Base-by-base conservation (phyloP, 2,113 vertebrate genomes). In the Etheostoma spectabile region DNA sequence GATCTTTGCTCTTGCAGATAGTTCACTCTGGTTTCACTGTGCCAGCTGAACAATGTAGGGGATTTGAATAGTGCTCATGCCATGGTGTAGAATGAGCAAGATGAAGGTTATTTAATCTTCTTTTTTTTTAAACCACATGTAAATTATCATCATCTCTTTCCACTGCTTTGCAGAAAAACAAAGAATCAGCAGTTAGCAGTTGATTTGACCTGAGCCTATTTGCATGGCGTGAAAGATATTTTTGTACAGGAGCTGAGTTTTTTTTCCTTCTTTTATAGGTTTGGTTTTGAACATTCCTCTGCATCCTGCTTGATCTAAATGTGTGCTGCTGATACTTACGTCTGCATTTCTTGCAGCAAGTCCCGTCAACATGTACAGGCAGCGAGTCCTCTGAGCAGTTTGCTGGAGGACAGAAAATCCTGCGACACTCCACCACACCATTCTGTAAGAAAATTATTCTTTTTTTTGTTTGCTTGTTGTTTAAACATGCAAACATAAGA, bases 321-420 rank as follows among this genome's bases (percentile, higher is more conserved):
- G 0, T 21, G 18, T 6, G 22, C 33, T 5, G 14, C 14, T 19
- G 33, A 60, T 68, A 97, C 98, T 96, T 87, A 99, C 98, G 97
- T 91, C 94, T 94, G 93, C 98, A 99, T 38, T 95, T 94, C 91
- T 96, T 99, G 90, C 98, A 99, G 92, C 98, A 99, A 55, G 96
- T 95, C 22, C 94, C 95, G 0, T 95, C 88, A 3, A 97, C 80
- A 0, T 97, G 97, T 14, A 99, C 96, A 0, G 97, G 97, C 12
- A 98, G 95, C 5, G 93, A 92, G 62, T 97, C 96, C 0, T 96
- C 93, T 2, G 97, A 96, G 68, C 98, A 99, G 15, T 92, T 96
- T 0, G 96, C 91, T 2, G 95, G 96, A 2, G 97, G 95, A 80
- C 98, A 99, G 74, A 96, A 96, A 85, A 99, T 96, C 68, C 96